Evolutionary conservation across 37 sponge, comb jelly and placozoan species (phyloP), one percentile per base, ranked within the genome.

Genomic region (Eunapius fragilis): DNA sequence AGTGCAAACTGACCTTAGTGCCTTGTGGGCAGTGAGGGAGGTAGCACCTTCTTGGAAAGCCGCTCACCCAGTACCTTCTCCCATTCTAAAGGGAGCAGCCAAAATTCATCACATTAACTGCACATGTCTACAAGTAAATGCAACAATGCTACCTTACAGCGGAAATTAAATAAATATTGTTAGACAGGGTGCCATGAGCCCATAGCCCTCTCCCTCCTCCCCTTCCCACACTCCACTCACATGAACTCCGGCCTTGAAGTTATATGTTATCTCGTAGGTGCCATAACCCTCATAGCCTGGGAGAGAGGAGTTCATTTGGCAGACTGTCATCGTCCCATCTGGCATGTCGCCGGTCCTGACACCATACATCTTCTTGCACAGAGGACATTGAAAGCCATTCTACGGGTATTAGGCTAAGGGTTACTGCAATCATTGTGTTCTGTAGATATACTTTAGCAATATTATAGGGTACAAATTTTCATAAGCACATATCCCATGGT

Each of bases 341-440:
- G 99, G 99, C 91, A 97, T 97, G 79, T 99, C 95, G 0, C 99
- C 99, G 11, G 89, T 97, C 85, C 85, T 93, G 19, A 92, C 67
- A 17, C 97, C 97, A 86, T 95, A 94, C 25, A 85, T 87, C 77
- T 84, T 93, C 89, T 95, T 92, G 70, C 99, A 99, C 6, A 91
- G 93, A 14, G 97, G 97, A 90, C 99, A 99, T 24, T 74, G 85
- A 27, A 96, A 84, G 26, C 91, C 91, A 75, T 49, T 32, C 96
- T 92, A 33, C 23, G 67, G 31, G 5, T 26, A 37, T 27, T n/a
- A 32, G 0, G 69, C 68, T 2, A 49, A 25, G 13, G 6, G 68
- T 34, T 32, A 12, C 25, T 41, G 11, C 13, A 78, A 14, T 19
- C 13, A 27, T 47, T 49, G 38, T 48, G 13, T 11, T 36, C 26